Conservation (phyloP, 2,888 invertebrate species). For the Eulithis prunata region DNA sequence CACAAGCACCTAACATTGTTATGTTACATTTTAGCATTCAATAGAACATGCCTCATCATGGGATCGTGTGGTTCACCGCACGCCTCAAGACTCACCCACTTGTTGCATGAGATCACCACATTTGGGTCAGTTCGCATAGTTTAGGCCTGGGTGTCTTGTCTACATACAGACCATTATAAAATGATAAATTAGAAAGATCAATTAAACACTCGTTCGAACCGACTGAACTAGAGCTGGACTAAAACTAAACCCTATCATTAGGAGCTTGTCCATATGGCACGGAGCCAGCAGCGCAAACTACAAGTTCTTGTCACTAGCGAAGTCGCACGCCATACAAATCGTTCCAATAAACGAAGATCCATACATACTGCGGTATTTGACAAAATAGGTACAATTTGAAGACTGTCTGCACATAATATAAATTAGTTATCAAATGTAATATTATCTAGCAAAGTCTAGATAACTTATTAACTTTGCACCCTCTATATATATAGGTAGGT, state of each 20-base stretch:
- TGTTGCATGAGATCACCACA: constrained; percentile 52
- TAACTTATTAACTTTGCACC: no score
- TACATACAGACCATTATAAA: constrained; percentile 34
- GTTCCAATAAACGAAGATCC: constrained; percentile 25
- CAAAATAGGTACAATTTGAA: neutral
- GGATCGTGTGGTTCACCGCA: constrained; percentile 45
- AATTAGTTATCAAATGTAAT: no score
- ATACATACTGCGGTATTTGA: constrained; percentile 10
- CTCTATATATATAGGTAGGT: no score
- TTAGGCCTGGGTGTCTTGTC: constrained; percentile 1
- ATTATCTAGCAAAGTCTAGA: no score
- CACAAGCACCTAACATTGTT: constrained; percentile 3
- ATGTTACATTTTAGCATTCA: constrained; percentile 8
- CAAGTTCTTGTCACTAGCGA: constrained; percentile 49
- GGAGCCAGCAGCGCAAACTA: constrained; percentile 48
- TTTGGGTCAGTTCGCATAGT: constrained; percentile 42
- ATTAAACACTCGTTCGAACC: constrained; percentile 42
- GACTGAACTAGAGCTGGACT: constrained; percentile 42
- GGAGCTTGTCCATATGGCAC: constrained; percentile 50
- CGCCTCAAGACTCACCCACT: constrained; percentile 52
- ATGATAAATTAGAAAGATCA: constrained; percentile 39
- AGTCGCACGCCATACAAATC: constrained; percentile 35
- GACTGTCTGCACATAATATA: neutral
- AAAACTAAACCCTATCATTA: constrained; percentile 47
- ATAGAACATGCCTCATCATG: constrained; percentile 35